Evolutionary conservation across 2,888 invertebrate genomes (phyloP).

Genomic region (Cephalotes varians): DNA sequence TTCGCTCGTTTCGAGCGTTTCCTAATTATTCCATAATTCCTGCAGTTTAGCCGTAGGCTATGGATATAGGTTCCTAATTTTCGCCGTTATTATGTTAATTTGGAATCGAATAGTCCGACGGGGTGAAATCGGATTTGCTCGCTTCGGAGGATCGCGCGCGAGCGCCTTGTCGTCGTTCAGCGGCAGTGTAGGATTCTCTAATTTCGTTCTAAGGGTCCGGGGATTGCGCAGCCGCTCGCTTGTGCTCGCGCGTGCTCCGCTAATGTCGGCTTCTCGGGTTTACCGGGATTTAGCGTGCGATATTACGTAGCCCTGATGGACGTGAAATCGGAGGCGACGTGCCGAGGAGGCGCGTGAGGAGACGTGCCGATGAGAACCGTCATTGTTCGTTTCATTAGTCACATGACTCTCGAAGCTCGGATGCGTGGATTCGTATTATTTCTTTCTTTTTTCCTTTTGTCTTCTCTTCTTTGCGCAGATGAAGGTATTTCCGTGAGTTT

Average conservation of each 20-base stretch:
- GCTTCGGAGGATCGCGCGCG: constrained; percentile 19
- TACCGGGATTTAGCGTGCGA: constrained; percentile 34
- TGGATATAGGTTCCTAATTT: constrained; percentile 37
- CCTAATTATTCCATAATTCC: constrained; percentile 51
- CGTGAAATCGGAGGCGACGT: constrained; percentile 40
- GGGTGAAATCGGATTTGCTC: constrained; percentile 78
- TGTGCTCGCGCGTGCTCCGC: constrained; percentile 3
- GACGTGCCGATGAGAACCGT: not conserved
- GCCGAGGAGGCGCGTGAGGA: constrained; percentile 22
- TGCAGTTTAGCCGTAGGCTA: constrained; percentile 22
- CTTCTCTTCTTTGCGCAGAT: not conserved
- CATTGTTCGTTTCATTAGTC: constrained; percentile 41
- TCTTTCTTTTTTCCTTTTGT: not conserved
- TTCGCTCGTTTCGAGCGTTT: constrained; percentile 16
- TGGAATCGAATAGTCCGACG: constrained; percentile 78
- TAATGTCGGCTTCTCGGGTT: constrained; percentile 40
- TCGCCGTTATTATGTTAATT: constrained; percentile 79
- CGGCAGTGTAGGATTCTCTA: constrained; percentile 35
- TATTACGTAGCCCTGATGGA: constrained; percentile 40
- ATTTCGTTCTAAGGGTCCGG: constrained; percentile 43
- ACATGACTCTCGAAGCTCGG: constrained; percentile 22
- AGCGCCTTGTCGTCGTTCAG: constrained; percentile 30
- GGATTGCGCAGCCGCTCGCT: constrained; percentile 32
- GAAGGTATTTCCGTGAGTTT: not conserved
- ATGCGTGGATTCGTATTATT: not conserved